These are phyloP conservation scores for Phoronis australis DNA, from an alignment of 2,888 invertebrate genomes.

Conservation along the genomic window DNA sequence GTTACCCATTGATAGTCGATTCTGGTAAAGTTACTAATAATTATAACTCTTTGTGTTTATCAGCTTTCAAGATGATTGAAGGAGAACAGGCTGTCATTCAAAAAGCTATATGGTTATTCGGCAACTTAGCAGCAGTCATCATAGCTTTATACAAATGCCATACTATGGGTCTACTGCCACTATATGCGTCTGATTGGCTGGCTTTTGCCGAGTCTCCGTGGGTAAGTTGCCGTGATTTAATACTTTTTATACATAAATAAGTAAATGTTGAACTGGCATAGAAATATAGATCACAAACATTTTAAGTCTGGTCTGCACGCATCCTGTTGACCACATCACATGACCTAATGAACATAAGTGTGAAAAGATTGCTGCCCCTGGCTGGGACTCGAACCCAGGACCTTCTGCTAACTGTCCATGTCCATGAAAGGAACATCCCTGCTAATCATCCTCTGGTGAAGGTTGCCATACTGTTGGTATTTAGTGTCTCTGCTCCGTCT, in stretches of 20 bases:
- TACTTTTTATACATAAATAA: not conserved
- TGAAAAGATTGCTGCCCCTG: too few species aligned
- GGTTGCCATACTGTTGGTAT: too few species aligned
- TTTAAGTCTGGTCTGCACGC: too few species aligned
- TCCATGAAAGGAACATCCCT: too few species aligned
- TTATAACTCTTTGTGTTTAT: constrained; percentile 5
- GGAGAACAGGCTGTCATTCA: constrained; percentile 84
- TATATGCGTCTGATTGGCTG: constrained; percentile 96
- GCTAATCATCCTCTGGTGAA: too few species aligned
- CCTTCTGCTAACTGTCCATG: too few species aligned
- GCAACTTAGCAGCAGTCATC: constrained; percentile 85
- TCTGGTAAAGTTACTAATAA: constrained; percentile 2
- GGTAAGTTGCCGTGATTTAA: constrained; percentile 22
- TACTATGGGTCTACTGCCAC: constrained; percentile 93
- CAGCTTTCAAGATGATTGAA: constrained; percentile 87
- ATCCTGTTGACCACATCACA: too few species aligned
- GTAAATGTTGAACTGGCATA: not conserved
- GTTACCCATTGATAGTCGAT: not conserved
- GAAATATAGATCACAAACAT: too few species aligned
- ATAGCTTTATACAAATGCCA: constrained; percentile 95
- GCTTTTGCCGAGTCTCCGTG: constrained; percentile 85
- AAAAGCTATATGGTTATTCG: constrained; percentile 87
- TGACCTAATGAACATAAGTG: too few species aligned
- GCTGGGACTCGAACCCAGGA: too few species aligned
- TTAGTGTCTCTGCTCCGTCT: not conserved